Evolutionary conservation across 2,797 vertebrate species (phyloP), one percentile per base, ranked within the genome.

Genomic region (Channallabes apus): DNA sequence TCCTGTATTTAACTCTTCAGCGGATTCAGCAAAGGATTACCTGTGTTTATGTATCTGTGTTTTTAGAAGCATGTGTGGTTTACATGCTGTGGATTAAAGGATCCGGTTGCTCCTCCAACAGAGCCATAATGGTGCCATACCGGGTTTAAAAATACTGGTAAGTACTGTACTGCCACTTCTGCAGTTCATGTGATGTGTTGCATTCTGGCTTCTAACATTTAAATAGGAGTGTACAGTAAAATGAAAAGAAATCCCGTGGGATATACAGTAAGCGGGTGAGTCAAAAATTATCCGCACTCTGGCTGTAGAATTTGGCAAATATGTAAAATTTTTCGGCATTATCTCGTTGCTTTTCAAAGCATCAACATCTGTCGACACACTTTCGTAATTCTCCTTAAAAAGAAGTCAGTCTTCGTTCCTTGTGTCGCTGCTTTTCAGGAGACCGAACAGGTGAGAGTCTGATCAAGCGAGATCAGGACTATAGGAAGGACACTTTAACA

Each of bases 1-100:
- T n/a, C 72, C 62, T 61, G 62, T 9, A n/a, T 27, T 38, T 9
- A 62, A 7, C 29, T 76, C 59, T 71, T 75, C 62, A 54, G 65
- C 65, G n/a, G 77, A 71, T 80, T 51, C 46, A 54, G 3, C 51
- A 12, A 72, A 82, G 83, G 80, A 87, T 87, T 88, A 71, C 79
- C 78, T 59, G 64, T 65, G 29, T 88, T 80, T 86, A 58, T 41
- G 24, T 22, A 80, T 85, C n/a, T 87, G 72, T 76, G 65, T 38
- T 69, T 56, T 20, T n/a, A 51, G 80, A 81, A 72, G 81, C 51
- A 35, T 71, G 75, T 84, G 84, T 61, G 77, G 58, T 81, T 82
- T 54, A 68, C 56, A 76, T 18, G 64, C 82, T 67, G 65, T 82
- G 58, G 11, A 61, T 61, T 38, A 61, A 61, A 78, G 11, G 46